Evolutionary conservation across 2,888 invertebrate species (phyloP), one percentile per base, ranked within the genome.

Genomic region (Rhimphoctona megacephalus): DNA sequence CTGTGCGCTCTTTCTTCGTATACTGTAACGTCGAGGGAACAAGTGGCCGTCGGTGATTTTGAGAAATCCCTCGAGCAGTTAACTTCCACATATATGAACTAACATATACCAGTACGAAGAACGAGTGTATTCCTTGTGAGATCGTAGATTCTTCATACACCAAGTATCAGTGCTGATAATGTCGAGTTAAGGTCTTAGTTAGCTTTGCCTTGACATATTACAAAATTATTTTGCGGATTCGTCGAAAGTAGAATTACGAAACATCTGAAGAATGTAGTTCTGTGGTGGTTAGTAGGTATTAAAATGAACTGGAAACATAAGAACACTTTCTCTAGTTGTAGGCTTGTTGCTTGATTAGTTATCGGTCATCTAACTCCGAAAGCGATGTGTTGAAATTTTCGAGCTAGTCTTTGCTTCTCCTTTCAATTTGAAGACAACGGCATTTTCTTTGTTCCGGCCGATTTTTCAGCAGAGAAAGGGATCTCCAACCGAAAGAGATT

Each of bases 1-100:
- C 33, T 69, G 57, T 57, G 67, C 46, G 64, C 83, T 86, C 86
- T 87, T 87, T 81, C 84, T 79, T 87, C 81, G 81, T 82, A 61
- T 30, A 79, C 84, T 87, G 84, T 84, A 69, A 74, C 70, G 64
- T 77, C 76, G 76, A 82, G 69, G 74, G 81, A 79, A 82, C 81
- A 79, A 79, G 81, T 82, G 82, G 82, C 76, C 69, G 78, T 82
- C 70, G 79, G 72, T 36, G 64, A 76, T 82, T 82, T 82, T 77
- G 82, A 82, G 82, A 82, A 76, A 82, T 76, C 82, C 82, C 76
- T 69, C 61, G 69, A 36, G 82, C 76, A 69, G 69, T 70, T 39
- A 30, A 33, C 69, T 22, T 67, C n/a, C 22, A 72, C 30, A 57
- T 67, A 46, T 57, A 43, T 22, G 36, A n/a, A 76, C 25, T 33